Evolutionary conservation across 2,113 vertebrate genomes (phyloP).

Genomic region (Dicrurus megarhynchus): DNA sequence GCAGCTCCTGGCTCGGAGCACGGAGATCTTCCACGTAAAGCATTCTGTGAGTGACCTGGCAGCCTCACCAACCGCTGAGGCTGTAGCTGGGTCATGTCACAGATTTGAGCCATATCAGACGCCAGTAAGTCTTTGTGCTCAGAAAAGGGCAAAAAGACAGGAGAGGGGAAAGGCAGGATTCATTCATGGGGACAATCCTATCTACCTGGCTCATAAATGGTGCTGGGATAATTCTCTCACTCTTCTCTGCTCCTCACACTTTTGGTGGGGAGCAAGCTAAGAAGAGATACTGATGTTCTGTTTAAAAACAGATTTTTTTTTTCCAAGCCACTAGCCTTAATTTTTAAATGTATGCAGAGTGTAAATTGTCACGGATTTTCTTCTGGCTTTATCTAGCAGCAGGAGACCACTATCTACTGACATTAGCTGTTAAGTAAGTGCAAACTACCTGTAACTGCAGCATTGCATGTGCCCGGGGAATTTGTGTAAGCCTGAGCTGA

Average conservation of each 20-base stretch:
- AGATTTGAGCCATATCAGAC: background rate
- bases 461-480: background rate
- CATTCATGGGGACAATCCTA: background rate
- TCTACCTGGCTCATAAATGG: background rate
- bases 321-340: background rate
- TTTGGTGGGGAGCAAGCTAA: background rate
- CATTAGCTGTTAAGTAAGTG: conserved; percentile 23
- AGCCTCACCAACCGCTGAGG: background rate
- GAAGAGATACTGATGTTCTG: background rate
- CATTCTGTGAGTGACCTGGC: background rate
- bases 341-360: background rate
- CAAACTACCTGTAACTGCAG: conserved; percentile 22
- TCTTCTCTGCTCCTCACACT: background rate
- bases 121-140: background rate
- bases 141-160: background rate
- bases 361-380: background rate
- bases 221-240: background rate
- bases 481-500: background rate
- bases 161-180: background rate
- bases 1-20: background rate
- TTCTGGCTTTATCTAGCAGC: background rate
- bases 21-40: background rate
- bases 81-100: background rate
- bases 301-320: background rate
- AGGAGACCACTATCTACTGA: background rate